phyloP scores from a whole-genome alignment of 53 echinoderm and acorn worm species.

The Luidia sarsii region DNA sequence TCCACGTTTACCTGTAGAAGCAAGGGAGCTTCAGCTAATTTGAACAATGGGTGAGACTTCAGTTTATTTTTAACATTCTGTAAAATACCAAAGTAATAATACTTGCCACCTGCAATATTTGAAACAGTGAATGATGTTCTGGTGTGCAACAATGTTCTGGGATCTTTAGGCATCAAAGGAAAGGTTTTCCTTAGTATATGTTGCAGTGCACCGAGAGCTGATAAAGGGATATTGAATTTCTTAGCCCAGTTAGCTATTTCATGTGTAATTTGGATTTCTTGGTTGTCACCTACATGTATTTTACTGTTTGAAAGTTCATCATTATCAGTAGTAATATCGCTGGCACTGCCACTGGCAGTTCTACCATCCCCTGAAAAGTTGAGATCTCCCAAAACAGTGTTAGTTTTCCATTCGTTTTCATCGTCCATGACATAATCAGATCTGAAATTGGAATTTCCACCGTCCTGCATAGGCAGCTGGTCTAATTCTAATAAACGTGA shows the following conservation, averaged over 20 bases:
- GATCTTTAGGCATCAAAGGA: slow-evolving; percentile 50
- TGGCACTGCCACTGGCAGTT: background rate
- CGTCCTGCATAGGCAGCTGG: no score
- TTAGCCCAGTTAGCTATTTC: slow-evolving; percentile 33
- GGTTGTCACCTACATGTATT: background rate
- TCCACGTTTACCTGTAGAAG: slow-evolving; percentile 55
- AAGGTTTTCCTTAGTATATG: slow-evolving; percentile 6
- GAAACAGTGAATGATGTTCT: slow-evolving; percentile 9
- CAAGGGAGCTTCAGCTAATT: background rate
- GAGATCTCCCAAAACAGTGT: background rate
- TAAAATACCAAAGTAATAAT: slow-evolving; percentile 54
- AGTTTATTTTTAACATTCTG: background rate
- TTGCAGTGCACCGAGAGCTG: slow-evolving; percentile 16
- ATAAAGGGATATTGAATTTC: slow-evolving; percentile 24
- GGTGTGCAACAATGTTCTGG: slow-evolving; percentile 38
- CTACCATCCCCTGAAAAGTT: background rate
- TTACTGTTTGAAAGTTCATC: background rate
- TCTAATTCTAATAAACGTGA: no score
- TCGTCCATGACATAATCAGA: no score
- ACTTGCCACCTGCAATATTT: slow-evolving; percentile 42
- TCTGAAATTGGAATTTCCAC: no score
- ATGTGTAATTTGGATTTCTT: background rate
- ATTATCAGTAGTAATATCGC: background rate
- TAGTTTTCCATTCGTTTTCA: no score
- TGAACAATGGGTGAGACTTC: background rate